Evolutionary conservation across 35 echinoderm and acorn worm species (phyloP), one percentile per base, ranked within the genome.

Genomic region (Strongylocentrotus purpuratus): DNA sequence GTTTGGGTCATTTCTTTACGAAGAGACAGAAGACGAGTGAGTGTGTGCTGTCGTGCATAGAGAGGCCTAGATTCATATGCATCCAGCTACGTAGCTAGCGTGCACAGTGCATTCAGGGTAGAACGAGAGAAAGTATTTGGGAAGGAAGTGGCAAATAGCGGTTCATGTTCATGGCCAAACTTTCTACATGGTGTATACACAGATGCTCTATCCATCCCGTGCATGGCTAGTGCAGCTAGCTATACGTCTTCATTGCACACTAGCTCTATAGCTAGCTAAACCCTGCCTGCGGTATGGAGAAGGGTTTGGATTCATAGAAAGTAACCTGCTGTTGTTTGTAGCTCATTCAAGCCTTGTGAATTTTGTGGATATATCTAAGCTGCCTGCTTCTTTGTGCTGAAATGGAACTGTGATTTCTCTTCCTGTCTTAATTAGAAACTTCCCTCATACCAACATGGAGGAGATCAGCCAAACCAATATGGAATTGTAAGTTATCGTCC

Each of bases 161-260:
- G 65, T 78, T 78, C 65, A 78, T 28, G 65, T 78, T 78, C 65
- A 78, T 78, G 65, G 65, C 65, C 65, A 78, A n/a, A n/a, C 65
- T 28, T 59, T 78, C 65, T 78, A n/a, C 65, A 28, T 78, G 65
- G 65, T 78, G 65, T 78, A 78, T 8, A 78, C 25, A 78, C 22
- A 78, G 20, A 28, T 78, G 17, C 22, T 70, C 61, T 28, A 78
- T n/a, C 52, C 17, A 78, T n/a, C 65, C 65, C 20, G 4, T 78
- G 65, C 65, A 78, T 78, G 20, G 65, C 22, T 31, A 28, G 65
- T 78, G 65, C 65, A 78, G 65, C 65, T 78, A 78, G 65, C 65
- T 78, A 22, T 78, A 7, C 22, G 28, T n/a, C 22, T 78, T 4
- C 65, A 5, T 3, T n/a, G 65, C 65, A 78, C 25, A 59, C 52